Percentiles rank a stretch among this genome's conserved stretches.
Conservation (phyloP, 2,888 invertebrate species). For the Rhaphigaster nebulosa region DNA sequence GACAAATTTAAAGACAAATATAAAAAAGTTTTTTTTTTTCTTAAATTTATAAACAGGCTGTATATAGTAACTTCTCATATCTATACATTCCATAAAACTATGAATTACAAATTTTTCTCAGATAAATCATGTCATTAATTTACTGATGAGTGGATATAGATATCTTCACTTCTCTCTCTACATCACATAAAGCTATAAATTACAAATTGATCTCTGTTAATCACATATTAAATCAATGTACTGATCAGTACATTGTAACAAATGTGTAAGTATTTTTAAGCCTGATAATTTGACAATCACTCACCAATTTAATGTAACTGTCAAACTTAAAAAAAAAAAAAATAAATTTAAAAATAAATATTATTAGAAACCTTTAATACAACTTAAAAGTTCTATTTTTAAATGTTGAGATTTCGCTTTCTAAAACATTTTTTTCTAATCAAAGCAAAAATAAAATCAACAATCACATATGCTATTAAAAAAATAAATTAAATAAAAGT, state of each 20-base stretch:
- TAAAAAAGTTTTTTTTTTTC: conserved; percentile 48
- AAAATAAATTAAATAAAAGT: conserved; percentile 22
- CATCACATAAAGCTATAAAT: conserved; percentile 30
- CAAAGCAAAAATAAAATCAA: not conserved
- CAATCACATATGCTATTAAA: not conserved
- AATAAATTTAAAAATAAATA: not conserved
- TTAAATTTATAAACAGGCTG: conserved; percentile 13
- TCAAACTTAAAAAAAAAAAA: not conserved
- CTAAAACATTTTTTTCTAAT: conserved; percentile 18
- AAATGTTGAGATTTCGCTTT: not conserved
- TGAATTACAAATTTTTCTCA: not conserved
- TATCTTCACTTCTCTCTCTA: not conserved
- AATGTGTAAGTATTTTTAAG: not conserved
- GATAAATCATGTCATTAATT: not conserved
- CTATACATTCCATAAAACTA: conserved; percentile 11
- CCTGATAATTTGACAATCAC: not conserved
- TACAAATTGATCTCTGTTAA: conserved; percentile 13
- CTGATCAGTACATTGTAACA: not conserved
- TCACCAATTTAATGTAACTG: not conserved
- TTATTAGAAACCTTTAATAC: conserved; percentile 4
- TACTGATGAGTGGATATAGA: not conserved
- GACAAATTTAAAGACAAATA: conserved; percentile 4
- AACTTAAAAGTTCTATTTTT: not conserved
- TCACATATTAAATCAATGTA: conserved; percentile 1
- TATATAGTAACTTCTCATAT: conserved; percentile 17